phyloP scores from a whole-genome alignment of 2,113 vertebrate species.

The Machaerirhynchus nigripectus region DNA sequence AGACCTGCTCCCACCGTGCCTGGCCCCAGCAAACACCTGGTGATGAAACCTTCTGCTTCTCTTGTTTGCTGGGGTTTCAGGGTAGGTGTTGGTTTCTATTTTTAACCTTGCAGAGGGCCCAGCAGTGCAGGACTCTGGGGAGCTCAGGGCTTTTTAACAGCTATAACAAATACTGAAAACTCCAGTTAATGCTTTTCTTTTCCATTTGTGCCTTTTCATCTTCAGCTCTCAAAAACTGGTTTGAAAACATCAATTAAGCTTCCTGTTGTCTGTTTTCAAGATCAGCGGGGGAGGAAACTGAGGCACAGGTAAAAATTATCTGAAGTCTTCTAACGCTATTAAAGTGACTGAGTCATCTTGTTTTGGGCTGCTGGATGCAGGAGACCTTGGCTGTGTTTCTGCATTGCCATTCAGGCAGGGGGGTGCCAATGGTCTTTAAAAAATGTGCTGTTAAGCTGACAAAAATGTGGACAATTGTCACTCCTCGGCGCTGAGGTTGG shows the following conservation, averaged over 20 bases:
- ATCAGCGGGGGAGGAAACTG: constrained; percentile 36
- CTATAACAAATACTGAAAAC: background rate
- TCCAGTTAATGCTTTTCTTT: background rate
- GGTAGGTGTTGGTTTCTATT: background rate
- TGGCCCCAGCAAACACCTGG: background rate
- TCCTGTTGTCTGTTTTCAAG: constrained; percentile 18
- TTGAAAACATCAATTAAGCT: constrained; percentile 24
- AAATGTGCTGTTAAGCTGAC: background rate
- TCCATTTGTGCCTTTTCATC: background rate
- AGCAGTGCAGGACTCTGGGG: background rate
- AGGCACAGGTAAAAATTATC: constrained; percentile 28
- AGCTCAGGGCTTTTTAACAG: background rate
- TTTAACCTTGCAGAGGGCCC: background rate
- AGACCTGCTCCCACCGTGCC: background rate
- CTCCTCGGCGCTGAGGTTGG: background rate
- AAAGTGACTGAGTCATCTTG: constrained; percentile 14
- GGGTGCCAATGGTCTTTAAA: background rate
- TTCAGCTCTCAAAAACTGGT: background rate
- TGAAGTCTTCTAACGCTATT: background rate
- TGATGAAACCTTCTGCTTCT: background rate
- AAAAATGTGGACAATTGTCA: background rate
- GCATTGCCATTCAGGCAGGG: background rate
- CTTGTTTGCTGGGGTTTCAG: background rate
- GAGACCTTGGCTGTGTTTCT: background rate
- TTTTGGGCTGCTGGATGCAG: background rate